Evolutionary conservation across 2,797 vertebrate genomes (phyloP).

Genomic region (Anguilla anguilla): DNA sequence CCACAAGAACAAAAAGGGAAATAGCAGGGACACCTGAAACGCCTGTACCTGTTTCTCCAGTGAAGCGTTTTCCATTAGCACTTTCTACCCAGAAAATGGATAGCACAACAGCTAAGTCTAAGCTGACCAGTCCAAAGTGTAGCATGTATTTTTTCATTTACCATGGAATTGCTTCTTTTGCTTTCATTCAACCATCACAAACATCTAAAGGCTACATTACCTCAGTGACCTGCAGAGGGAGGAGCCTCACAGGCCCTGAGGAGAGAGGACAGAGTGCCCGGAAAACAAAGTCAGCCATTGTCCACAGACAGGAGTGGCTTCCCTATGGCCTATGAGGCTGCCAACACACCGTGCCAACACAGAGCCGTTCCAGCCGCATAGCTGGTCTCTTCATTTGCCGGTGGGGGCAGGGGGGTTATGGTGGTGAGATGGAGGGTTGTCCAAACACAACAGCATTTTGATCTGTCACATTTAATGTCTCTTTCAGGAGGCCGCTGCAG

Average conservation of each 20-base stretch:
- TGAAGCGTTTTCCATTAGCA: not conserved
- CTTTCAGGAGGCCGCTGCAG: not conserved
- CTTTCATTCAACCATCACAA: not conserved
- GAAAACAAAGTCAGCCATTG: not conserved
- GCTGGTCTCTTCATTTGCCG: not conserved
- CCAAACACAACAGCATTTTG: constrained; percentile 26
- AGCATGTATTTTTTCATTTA: not conserved
- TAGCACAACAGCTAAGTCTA: not conserved
- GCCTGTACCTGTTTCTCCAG: not conserved
- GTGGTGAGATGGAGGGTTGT: constrained; percentile 26
- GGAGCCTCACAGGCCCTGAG: not conserved
- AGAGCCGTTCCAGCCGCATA: not conserved
- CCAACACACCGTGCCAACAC: not conserved
- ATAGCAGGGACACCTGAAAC: not conserved
- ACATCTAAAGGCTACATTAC: not conserved
- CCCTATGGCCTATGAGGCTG: not conserved
- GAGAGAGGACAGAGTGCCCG: not conserved
- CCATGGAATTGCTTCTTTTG: not conserved
- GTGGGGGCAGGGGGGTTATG: constrained; percentile 19
- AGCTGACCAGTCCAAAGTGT: not conserved
- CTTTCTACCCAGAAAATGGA: not conserved
- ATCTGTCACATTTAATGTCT: constrained; percentile 28
- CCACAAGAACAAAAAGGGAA: not conserved
- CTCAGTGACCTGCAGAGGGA: not conserved
- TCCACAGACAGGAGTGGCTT: not conserved